These are phyloP conservation scores for Acipenser oxyrinchus DNA, from an alignment of 2,797 vertebrate genomes.

Conservation along the genomic window DNA sequence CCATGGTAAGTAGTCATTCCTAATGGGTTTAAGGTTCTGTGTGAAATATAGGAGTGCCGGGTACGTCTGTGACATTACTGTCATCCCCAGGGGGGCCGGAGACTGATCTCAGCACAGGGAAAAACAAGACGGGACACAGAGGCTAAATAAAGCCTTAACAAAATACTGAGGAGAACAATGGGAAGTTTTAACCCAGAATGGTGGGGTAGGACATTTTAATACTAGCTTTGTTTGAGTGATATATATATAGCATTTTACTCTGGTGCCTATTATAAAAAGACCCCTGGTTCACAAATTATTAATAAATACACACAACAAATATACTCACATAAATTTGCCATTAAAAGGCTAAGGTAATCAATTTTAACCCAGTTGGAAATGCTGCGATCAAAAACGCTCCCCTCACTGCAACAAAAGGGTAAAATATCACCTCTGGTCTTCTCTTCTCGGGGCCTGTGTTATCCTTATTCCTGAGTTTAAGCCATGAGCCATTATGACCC, in stretches of 20 bases:
- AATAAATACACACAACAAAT: too few relatives aligned
- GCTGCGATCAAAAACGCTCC: too few relatives aligned
- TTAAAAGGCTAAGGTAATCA: too few relatives aligned
- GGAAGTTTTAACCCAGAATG: neutral
- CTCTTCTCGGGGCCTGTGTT: constrained; percentile 11
- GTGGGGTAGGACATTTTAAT: constrained; percentile 65
- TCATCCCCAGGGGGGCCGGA: constrained; percentile 77
- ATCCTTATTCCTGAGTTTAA: constrained; percentile 21
- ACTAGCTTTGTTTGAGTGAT: constrained; percentile 46
- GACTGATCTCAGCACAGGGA: constrained; percentile 71
- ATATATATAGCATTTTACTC: too few relatives aligned
- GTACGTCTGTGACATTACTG: constrained; percentile 85
- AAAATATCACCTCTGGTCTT: constrained; percentile 15
- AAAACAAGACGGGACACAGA: constrained; percentile 49
- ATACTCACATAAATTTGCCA: too few relatives aligned
- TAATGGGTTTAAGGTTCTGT: constrained; percentile 89
- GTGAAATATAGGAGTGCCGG: constrained; percentile 90
- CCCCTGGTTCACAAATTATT: constrained; percentile 35
- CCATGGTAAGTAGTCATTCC: constrained; percentile 88
- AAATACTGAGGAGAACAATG: too few relatives aligned
- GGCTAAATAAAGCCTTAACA: constrained; percentile 63
- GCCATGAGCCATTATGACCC: constrained; percentile 22
- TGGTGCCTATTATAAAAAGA: constrained; percentile 25
- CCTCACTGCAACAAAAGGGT: neutral
- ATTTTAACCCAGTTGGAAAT: too few relatives aligned